Evolutionary conservation across 1,140 invertebrate genomes (phyloP), one percentile per base, ranked within the genome.

Genomic region (Geopemphigus sp.): DNA sequence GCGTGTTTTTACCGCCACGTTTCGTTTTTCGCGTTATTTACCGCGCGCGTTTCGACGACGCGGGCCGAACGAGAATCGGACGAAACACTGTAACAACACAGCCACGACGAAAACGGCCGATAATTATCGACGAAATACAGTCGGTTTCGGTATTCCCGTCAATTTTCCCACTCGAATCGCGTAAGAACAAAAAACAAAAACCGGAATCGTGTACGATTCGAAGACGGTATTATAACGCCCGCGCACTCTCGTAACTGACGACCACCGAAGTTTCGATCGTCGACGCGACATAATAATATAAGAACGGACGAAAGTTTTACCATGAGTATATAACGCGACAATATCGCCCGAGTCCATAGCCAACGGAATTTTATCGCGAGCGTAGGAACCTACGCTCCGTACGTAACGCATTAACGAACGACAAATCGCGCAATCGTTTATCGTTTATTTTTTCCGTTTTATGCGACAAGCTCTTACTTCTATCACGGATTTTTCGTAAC

Each of bases 281-380:
- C n/a, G 32, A 66, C 8, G 39, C 5, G 39, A 39, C n/a, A 1
- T 22, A 66, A n/a, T 39, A 66, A 22, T 61, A 29, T 14, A 29
- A 39, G 17, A 64, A 66, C 22, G 19, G 10, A 45, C 14, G 19
- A 22, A 66, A 66, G 39, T 66, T 66, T 66, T 66, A 66, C n/a
- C 0, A 8, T 1, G 24, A 22, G 22, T 22, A 19, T 47, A 56
- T 56, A n/a, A n/a, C n/a, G 3, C 8, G n/a, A 54, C 19, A 39
- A 32, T 5, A 1, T 24, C 1, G 0, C 19, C 22, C 19, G 14
- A 45, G 32, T 66, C 6, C n/a, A 39, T 14, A 32, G 14, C 63
- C 39, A 12, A 1, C n/a, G 32, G 22, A 4, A 5, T 66, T 66
- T 66, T 47, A 66, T 47, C 22, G 19, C 12, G 12, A 66, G 39